These are phyloP conservation scores for Podarcis lilfordi DNA, from an alignment of 2,797 vertebrate species.

Conservation along the genomic window DNA sequence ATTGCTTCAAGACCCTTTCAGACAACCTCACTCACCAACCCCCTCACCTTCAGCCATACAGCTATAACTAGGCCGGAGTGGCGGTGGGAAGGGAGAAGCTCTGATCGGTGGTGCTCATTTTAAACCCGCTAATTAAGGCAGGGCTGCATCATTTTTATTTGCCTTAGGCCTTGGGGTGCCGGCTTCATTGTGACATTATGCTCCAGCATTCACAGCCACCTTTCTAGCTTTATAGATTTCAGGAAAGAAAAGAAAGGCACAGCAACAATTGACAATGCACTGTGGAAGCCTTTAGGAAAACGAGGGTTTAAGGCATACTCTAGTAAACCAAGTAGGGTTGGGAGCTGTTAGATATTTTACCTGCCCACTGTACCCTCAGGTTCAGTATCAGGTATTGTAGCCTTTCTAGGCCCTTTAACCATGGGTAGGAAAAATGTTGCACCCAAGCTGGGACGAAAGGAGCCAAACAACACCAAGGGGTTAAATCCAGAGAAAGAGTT, in stretches of 20 bases:
- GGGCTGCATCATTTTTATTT: background rate
- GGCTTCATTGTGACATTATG: background rate
- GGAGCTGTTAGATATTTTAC: background rate
- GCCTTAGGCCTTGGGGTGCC: background rate
- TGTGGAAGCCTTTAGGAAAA: background rate
- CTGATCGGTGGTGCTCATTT: background rate
- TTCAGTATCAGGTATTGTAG: background rate
- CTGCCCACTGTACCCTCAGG: background rate
- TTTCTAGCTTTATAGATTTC: background rate
- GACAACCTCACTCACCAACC: too few relatives aligned
- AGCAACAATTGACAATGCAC: background rate
- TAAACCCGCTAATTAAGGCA: background rate
- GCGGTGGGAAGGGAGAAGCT: too few relatives aligned
- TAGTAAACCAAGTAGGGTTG: background rate
- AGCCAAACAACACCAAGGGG: too few relatives aligned
- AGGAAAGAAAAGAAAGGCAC: background rate
- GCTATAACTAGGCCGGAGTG: background rate
- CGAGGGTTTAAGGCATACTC: background rate
- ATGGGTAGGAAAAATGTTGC: too few relatives aligned
- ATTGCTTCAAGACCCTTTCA: background rate
- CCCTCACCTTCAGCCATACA: background rate
- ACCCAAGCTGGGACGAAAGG: too few relatives aligned
- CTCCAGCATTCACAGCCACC: background rate
- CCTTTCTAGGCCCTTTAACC: too few relatives aligned
- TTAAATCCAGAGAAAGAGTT: too few relatives aligned